Evolutionary conservation across 2,113 vertebrate species (phyloP).

Genomic region (Noctilio leporinus): DNA sequence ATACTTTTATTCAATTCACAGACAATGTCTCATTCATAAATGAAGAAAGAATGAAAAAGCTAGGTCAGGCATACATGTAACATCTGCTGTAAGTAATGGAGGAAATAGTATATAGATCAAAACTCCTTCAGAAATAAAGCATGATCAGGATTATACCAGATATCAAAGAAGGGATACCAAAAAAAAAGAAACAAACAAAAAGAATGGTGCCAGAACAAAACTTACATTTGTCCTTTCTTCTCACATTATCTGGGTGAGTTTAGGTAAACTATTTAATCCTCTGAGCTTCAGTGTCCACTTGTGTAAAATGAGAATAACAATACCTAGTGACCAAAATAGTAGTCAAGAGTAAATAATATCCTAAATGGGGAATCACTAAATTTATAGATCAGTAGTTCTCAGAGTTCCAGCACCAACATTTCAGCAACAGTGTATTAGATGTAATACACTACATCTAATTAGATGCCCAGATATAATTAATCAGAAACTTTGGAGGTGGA

Average conservation of each 20-base stretch:
- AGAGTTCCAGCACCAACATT: neutral
- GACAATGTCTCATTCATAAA: neutral
- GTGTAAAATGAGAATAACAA: neutral
- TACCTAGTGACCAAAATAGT: neutral
- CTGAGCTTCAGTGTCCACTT: neutral
- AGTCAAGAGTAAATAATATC: neutral
- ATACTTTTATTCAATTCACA: neutral
- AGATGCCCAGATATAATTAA: neutral
- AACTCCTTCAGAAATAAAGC: conserved; percentile 29
- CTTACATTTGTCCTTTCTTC: neutral
- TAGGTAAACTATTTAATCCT: neutral
- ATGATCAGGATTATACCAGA: neutral
- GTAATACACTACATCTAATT: too few species aligned
- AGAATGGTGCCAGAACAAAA: neutral
- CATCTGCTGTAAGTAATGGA: conserved; percentile 25
- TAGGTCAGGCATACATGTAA: neutral
- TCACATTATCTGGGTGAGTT: neutral
- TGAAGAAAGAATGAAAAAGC: conserved; percentile 37
- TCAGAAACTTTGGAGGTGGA: neutral
- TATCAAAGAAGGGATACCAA: conserved; percentile 1
- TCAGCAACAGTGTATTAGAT: neutral
- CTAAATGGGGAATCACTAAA: neutral
- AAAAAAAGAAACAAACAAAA: neutral
- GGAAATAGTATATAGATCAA: neutral
- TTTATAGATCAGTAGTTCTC: neutral